phyloP scores from a whole-genome alignment of 2,797 vertebrate species.

The Fratercula arctica region DNA sequence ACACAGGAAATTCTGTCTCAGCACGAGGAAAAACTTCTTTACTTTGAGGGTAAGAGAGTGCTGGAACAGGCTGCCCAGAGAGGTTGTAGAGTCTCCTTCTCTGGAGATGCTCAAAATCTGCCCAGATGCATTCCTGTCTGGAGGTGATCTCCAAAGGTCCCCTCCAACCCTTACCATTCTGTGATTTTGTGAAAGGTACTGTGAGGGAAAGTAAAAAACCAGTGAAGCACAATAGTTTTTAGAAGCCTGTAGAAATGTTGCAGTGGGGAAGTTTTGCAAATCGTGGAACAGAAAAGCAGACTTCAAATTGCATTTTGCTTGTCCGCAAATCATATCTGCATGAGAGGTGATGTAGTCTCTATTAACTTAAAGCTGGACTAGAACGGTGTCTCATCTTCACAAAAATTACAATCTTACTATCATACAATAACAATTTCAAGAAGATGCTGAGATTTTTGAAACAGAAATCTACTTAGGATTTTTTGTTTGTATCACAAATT shows the following conservation, averaged over 20 bases:
- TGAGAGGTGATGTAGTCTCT: background rate
- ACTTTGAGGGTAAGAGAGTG: too few species aligned
- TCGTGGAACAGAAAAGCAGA: background rate
- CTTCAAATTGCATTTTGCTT: background rate
- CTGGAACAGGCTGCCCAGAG: too few species aligned
- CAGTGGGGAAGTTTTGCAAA: background rate
- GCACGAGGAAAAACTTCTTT: too few species aligned
- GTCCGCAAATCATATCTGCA: background rate
- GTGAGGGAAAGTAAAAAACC: background rate
- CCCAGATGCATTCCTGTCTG: too few species aligned
- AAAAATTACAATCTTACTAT: background rate
- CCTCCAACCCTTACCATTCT: too few species aligned
- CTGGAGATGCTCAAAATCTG: too few species aligned
- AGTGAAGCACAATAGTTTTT: background rate
- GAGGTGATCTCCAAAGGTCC: too few species aligned
- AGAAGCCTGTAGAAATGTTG: background rate
- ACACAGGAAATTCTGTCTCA: too few species aligned
- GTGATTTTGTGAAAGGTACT: too few species aligned
- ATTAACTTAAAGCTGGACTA: background rate
- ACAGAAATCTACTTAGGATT: background rate
- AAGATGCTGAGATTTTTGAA: background rate
- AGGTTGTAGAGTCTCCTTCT: too few species aligned
- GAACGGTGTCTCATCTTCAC: background rate
- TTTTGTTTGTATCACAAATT: background rate
- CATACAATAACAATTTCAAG: background rate